These are phyloP conservation scores for Drosophila greeni DNA, from an alignment of 2,888 invertebrate species.

Conservation along the genomic window DNA sequence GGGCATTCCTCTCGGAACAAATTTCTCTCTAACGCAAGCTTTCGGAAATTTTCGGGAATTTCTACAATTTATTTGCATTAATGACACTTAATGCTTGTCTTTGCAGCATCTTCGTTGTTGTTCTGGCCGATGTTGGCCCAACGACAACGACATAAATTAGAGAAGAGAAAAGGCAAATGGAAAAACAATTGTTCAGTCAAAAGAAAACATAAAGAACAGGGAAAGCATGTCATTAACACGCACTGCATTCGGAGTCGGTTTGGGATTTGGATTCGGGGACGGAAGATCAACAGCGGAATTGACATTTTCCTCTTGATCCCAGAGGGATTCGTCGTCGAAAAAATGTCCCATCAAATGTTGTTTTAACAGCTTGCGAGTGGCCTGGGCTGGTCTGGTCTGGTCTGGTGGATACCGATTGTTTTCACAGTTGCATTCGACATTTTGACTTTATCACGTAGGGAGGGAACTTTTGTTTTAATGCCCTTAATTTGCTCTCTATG, in stretches of 20 bases:
- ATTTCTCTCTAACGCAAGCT: slow-evolving; percentile 28
- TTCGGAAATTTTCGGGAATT: slow-evolving; percentile 22
- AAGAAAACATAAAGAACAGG: slow-evolving; percentile 31
- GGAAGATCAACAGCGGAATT: slow-evolving; percentile 41
- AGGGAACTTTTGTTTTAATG: slow-evolving; percentile 71
- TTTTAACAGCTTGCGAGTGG: slow-evolving; percentile 66
- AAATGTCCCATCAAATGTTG: slow-evolving; percentile 45
- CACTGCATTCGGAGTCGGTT: slow-evolving; percentile 8
- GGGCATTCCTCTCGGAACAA: slow-evolving; percentile 17
- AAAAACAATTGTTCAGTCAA: slow-evolving; percentile 64
- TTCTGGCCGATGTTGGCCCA: slow-evolving; percentile 11
- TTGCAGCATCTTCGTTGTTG: slow-evolving; percentile 34
- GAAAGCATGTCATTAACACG: slow-evolving; percentile 39
- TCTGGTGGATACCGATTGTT: slow-evolving; percentile 45
- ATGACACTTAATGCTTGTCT: slow-evolving; percentile 61
- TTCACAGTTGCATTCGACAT: slow-evolving; percentile 59
- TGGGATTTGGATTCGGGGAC: background rate
- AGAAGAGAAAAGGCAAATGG: slow-evolving; percentile 30
- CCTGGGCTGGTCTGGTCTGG: background rate
- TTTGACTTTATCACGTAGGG: slow-evolving; percentile 39
- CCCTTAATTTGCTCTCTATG: slow-evolving; percentile 68
- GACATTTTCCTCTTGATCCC: slow-evolving; percentile 38
- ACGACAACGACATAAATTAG: slow-evolving; percentile 38
- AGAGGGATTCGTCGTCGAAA: slow-evolving; percentile 31
- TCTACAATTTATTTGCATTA: slow-evolving; percentile 71